Percentiles rank a stretch among this genome's conserved stretches.
Conservation (phyloP, 2,113 vertebrate genomes). For the Hydrolagus affinis region DNA sequence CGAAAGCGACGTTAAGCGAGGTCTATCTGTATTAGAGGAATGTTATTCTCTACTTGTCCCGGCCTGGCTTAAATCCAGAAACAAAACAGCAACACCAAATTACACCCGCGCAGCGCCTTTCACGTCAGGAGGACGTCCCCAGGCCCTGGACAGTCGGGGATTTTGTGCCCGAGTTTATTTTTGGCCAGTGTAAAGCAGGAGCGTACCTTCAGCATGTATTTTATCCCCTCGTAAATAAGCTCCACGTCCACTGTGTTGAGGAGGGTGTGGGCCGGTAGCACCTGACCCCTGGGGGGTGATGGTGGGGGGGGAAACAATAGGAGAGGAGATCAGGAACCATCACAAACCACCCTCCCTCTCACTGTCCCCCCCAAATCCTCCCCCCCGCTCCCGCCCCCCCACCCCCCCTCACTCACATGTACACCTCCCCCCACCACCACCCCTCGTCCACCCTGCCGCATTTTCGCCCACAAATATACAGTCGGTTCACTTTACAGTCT, state of each 20-base stretch:
- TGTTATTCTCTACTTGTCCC: too few species aligned
- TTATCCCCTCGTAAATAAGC: conserved; percentile 90
- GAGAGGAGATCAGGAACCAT: conserved; percentile 13
- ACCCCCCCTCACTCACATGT: background rate
- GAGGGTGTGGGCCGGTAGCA: conserved; percentile 86
- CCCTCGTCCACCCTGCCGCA: too few species aligned
- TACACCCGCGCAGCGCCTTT: too few species aligned
- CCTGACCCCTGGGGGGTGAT: conserved; percentile 87
- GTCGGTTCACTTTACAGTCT: too few species aligned
- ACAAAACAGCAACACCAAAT: too few species aligned
- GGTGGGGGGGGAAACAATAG: background rate
- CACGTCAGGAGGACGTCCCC: too few species aligned
- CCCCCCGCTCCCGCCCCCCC: background rate
- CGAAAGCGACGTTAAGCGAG: too few species aligned
- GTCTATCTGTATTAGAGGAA: too few species aligned
- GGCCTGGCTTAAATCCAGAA: too few species aligned
- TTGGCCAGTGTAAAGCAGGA: background rate
- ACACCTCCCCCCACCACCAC: background rate
- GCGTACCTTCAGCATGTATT: conserved; percentile 79
- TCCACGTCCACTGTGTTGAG: conserved; percentile 91
- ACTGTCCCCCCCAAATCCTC: background rate
- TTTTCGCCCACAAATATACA: too few species aligned
- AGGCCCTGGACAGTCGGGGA: too few species aligned
- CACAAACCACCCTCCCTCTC: background rate
- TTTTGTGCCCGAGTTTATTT: too few species aligned